Percentiles rank a stretch among this genome's conserved stretches.
Conservation (phyloP, 2,888 invertebrate species). For the Priocnemis perturbator region DNA sequence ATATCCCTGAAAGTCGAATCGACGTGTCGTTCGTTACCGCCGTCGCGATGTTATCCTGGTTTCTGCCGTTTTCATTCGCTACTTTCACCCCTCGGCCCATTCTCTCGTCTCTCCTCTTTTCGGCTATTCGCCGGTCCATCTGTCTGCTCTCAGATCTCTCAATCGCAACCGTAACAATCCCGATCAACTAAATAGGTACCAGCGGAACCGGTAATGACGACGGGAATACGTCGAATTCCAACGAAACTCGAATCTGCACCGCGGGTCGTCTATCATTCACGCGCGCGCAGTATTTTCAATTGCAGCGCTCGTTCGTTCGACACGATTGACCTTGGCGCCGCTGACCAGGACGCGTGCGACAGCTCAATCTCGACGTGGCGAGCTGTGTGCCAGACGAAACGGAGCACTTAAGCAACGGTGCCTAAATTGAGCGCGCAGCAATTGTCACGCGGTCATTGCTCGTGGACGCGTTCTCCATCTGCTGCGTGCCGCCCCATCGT, state of each 20-base stretch:
- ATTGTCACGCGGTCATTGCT: constrained; percentile 15
- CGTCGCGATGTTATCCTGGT: constrained; percentile 27
- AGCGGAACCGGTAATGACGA: no score
- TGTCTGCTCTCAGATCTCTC: no score
- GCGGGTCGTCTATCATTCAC: no score
- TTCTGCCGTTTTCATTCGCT: constrained; percentile 15
- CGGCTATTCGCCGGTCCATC: background rate
- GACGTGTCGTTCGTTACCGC: constrained; percentile 38
- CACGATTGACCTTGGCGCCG: no score
- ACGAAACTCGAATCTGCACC: no score
- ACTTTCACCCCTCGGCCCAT: background rate
- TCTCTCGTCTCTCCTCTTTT: constrained; percentile 1
- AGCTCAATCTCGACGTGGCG: background rate
- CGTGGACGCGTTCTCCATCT: background rate
- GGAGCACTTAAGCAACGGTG: background rate
- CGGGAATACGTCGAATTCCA: no score
- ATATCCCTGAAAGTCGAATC: constrained; percentile 18
- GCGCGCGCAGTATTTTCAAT: background rate
- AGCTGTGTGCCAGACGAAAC: background rate
- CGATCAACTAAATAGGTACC: no score
- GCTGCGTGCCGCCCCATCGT: constrained; percentile 17
- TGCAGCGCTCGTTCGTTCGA: background rate
- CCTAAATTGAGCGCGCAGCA: constrained; percentile 34
- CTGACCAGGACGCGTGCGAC: background rate
- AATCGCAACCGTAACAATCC: background rate